phyloP scores from a whole-genome alignment of 1,140 invertebrate species.

The Drosophila arizonae region DNA sequence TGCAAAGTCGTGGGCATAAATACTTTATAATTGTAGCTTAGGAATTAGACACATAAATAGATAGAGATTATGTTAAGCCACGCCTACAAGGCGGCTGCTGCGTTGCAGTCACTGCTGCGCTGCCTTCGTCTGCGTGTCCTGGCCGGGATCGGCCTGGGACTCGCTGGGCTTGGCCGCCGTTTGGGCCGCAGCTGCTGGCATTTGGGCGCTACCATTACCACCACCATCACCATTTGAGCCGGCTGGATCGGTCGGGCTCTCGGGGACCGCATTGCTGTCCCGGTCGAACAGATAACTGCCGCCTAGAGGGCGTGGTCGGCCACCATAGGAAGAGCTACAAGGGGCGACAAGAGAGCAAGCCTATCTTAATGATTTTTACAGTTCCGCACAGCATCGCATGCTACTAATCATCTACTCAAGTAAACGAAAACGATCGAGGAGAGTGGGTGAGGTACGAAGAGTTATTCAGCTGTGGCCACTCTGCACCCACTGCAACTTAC shows the following conservation, averaged over 20 bases:
- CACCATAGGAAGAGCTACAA: slow-evolving; percentile 82
- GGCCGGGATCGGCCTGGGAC: slow-evolving; percentile 25
- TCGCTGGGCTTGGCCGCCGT: slow-evolving; percentile 42
- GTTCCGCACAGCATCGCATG: slow-evolving; percentile 40
- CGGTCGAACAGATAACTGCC: slow-evolving; percentile 82
- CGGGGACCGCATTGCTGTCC: slow-evolving; percentile 61
- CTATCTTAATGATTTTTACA: slow-evolving; percentile 78
- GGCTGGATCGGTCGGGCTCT: slow-evolving; percentile 53
- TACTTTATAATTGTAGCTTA: slow-evolving; percentile 64
- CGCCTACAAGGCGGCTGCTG: slow-evolving; percentile 43
- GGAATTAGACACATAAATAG: slow-evolving; percentile 72
- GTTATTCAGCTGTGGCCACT: neutral
- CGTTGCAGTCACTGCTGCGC: slow-evolving; percentile 25
- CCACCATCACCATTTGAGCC: slow-evolving; percentile 49
- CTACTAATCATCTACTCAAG: neutral
- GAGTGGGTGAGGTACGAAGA: slow-evolving; percentile 4
- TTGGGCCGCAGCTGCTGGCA: slow-evolving; percentile 67
- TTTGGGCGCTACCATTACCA: slow-evolving; percentile 47
- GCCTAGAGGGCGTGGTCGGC: slow-evolving; percentile 77
- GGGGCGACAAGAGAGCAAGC: slow-evolving; percentile 79
- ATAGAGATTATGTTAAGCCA: slow-evolving; percentile 57
- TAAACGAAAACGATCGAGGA: neutral
- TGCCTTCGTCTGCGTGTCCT: slow-evolving; percentile 36
- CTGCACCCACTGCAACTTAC: slow-evolving; percentile 79
- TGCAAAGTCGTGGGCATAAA: slow-evolving; percentile 50